Evolutionary conservation across 2,888 invertebrate genomes (phyloP), one percentile per base, ranked within the genome.

Genomic region (Acheta domesticus): DNA sequence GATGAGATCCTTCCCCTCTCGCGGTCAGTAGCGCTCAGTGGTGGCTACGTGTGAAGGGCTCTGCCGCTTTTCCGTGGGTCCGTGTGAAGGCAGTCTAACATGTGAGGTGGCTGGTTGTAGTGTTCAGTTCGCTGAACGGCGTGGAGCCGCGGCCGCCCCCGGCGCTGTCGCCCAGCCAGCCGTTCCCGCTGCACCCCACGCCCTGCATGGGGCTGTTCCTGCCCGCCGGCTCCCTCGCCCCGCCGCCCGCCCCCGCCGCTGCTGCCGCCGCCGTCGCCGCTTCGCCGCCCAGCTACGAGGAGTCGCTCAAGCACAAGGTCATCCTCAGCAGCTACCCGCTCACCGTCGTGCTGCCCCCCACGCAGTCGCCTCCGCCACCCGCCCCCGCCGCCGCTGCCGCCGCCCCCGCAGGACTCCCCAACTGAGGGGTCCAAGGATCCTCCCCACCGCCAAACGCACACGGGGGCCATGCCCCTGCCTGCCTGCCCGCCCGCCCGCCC

Each of bases 281-380:
- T 74, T 79, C 82, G 48, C 85, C 85, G 14, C 84, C 85, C 5
- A 81, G 84, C 2, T 84, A 85, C 81, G 84, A 85, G 80, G 85
- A 85, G 79, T 84, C 85, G 0, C 83, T 85, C 74, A 84, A 84
- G 76, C 85, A 85, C 82, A 84, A 85, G 80, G 84, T 85, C 23
- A 83, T 85, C 76, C 82, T 85, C 78, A 84, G 84, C 83, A 84
- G 85, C 80, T 84, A 84, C 80, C 83, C 82, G 11, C 77, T 81
- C n/a, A 75, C 80, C 12, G 80, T 77, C 14, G 82, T 78, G 79
- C 83, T 76, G 77, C 79, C 78, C 11, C 79, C 80, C 36, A 49
- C 78, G 16, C 77, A 49, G 23, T 16, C 21, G 36, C 75, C 77
- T 1, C 80, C 21, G n/a, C n/a, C n/a, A n/a, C 11, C 21, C 50